phyloP scores from a whole-genome alignment of 2,888 invertebrate genomes.

The Mongoloraphidia duomilia region DNA sequence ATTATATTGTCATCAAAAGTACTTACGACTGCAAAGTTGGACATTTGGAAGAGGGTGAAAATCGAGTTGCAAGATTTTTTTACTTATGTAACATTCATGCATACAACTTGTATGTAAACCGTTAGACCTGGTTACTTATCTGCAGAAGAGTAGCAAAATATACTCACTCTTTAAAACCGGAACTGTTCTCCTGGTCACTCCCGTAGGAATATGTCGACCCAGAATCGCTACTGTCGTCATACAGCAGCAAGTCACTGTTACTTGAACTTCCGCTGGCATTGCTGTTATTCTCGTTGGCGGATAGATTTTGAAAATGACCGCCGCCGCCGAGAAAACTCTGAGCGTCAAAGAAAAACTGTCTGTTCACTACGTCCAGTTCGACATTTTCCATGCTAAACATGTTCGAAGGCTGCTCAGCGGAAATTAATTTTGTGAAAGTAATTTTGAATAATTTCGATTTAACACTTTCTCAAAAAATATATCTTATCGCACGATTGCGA shows the following conservation, averaged over 20 bases:
- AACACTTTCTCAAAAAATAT: too few species aligned
- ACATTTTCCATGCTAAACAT: conserved; percentile 2
- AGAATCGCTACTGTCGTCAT: conserved; percentile 46
- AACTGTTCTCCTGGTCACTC: conserved; percentile 70
- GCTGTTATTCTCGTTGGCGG: conserved; percentile 36
- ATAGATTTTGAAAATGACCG: conserved; percentile 22
- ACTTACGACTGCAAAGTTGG: too few species aligned
- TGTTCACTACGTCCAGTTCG: conserved; percentile 50
- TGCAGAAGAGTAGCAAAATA: not conserved
- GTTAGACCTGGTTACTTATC: too few species aligned
- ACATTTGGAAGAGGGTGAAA: too few species aligned
- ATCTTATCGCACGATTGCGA: too few species aligned
- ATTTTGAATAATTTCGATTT: too few species aligned
- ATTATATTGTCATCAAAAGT: too few species aligned
- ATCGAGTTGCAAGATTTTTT: too few species aligned
- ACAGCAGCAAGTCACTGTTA: conserved; percentile 55
- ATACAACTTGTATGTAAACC: too few species aligned
- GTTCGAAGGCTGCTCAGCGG: not conserved
- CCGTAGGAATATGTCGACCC: conserved; percentile 58
- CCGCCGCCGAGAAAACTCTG: conserved; percentile 31
- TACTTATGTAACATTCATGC: too few species aligned
- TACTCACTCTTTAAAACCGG: conserved; percentile 49
- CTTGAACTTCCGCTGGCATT: conserved; percentile 43
- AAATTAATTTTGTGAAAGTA: too few species aligned
- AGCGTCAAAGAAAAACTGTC: conserved; percentile 46